Percentiles rank a stretch among this genome's conserved stretches.
These are phyloP conservation scores for Podarcis cretensis DNA, from an alignment of 2,113 vertebrate species.

Conservation along the genomic window DNA sequence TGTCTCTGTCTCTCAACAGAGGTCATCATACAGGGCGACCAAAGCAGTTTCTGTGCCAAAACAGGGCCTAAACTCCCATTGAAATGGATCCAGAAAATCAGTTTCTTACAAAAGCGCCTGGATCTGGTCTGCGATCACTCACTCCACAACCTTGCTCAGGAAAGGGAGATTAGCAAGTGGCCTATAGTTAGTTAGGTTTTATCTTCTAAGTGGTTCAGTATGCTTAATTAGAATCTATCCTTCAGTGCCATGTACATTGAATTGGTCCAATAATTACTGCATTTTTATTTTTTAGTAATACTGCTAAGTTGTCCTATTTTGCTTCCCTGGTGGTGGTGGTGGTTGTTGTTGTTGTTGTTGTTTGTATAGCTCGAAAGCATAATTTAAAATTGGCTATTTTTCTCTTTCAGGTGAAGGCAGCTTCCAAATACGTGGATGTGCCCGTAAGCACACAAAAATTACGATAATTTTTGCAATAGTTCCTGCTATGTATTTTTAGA, in stretches of 20 bases:
- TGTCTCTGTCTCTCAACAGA: no score
- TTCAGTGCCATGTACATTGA: neutral
- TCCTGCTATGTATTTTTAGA: slow-evolving; percentile 11
- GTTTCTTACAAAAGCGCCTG: no score
- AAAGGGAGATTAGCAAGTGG: no score
- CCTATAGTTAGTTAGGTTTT: neutral
- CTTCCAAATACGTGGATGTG: slow-evolving; percentile 99
- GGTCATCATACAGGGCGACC: no score
- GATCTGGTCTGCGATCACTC: no score
- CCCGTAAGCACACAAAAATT: slow-evolving; percentile 89
- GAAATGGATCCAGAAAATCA: no score
- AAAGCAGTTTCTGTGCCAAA: no score
- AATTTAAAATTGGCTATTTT: slow-evolving; percentile 58
- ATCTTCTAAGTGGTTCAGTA: neutral
- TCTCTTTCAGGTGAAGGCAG: slow-evolving; percentile 94
- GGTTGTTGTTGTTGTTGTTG: no score
- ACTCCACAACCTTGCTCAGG: no score
- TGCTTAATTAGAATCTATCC: neutral
- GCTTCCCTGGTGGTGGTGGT: no score
- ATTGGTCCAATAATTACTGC: neutral
- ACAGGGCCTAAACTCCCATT: no score
- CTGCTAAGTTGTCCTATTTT: neutral
- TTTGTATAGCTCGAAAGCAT: neutral
- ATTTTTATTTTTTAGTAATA: neutral
- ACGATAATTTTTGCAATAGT: slow-evolving; percentile 8